Conservation (phyloP, 2,113 vertebrate species). For the Gambusia holbrooki region DNA sequence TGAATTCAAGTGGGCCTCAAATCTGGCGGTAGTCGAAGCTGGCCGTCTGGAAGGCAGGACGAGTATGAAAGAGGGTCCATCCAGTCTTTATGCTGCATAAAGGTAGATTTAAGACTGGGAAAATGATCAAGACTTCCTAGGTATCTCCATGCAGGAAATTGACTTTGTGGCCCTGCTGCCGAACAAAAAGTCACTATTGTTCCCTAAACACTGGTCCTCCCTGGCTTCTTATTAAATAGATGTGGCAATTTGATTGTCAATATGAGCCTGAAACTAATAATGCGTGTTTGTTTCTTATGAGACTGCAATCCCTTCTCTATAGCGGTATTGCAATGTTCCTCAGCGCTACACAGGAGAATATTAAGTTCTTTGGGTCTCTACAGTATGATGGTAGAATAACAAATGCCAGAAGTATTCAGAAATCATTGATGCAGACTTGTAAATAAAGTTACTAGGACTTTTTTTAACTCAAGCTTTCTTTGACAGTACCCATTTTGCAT, state of each 20-base stretch:
- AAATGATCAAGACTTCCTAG: constrained; percentile 55
- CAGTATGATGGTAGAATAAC: neutral
- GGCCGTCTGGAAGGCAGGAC: constrained; percentile 38
- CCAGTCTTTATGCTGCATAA: constrained; percentile 40
- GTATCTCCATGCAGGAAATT: constrained; percentile 80
- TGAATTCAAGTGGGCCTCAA: constrained; percentile 50
- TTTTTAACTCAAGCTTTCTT: too few relatives aligned
- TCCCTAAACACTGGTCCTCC: constrained; percentile 32
- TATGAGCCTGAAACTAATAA: constrained; percentile 51
- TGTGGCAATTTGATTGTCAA: constrained; percentile 60
- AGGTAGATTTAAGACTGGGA: constrained; percentile 37
- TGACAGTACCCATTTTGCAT: too few relatives aligned
- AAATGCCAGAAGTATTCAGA: neutral
- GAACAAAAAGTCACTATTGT: constrained; percentile 49
- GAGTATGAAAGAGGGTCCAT: constrained; percentile 36
- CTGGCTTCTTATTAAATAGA: constrained; percentile 74
- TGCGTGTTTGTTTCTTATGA: constrained; percentile 44
- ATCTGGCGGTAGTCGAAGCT: constrained; percentile 51
- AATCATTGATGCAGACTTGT: too few relatives aligned
- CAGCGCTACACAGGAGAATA: constrained; percentile 23
- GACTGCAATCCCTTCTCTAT: constrained; percentile 7
- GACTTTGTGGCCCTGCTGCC: constrained; percentile 48
- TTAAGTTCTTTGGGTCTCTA: neutral
- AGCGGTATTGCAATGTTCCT: constrained; percentile 5
- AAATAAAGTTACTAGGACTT: too few relatives aligned